These are phyloP conservation scores for Oasisia sp. DNA, from an alignment of 2,888 invertebrate genomes.

Conservation along the genomic window DNA sequence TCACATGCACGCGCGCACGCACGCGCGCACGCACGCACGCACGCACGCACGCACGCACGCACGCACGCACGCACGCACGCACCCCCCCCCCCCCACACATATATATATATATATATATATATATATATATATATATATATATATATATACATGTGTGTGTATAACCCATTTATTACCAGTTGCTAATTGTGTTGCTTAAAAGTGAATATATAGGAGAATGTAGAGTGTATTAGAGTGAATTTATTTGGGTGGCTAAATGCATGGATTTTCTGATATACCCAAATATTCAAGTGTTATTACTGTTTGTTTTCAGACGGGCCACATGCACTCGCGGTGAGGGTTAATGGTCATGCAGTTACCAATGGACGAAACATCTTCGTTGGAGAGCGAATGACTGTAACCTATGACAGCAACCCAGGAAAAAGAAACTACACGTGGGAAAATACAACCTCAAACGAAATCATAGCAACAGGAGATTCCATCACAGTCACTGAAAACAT, in stretches of 20 bases:
- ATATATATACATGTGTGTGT: too few species aligned
- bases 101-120: too few species aligned
- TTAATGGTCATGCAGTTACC: background rate
- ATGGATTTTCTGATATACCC: background rate
- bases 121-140: too few species aligned
- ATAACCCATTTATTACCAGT: too few species aligned
- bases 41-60: too few species aligned
- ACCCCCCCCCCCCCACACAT: too few species aligned
- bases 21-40: too few species aligned
- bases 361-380: background rate
- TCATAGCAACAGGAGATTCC: slow-evolving; percentile 13
- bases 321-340: background rate
- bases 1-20: too few species aligned
- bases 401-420: background rate
- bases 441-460: slow-evolving; percentile 14
- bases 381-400: background rate
- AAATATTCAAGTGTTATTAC: background rate
- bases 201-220: too few species aligned
- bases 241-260: background rate
- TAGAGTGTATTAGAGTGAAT: too few species aligned
- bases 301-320: background rate
- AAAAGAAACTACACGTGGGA: slow-evolving; percentile 21
- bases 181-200: too few species aligned
- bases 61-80: too few species aligned
- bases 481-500: slow-evolving; percentile 20